Conservation (phyloP, 2,888 invertebrate genomes). For the Drosophila anomalata region DNA sequence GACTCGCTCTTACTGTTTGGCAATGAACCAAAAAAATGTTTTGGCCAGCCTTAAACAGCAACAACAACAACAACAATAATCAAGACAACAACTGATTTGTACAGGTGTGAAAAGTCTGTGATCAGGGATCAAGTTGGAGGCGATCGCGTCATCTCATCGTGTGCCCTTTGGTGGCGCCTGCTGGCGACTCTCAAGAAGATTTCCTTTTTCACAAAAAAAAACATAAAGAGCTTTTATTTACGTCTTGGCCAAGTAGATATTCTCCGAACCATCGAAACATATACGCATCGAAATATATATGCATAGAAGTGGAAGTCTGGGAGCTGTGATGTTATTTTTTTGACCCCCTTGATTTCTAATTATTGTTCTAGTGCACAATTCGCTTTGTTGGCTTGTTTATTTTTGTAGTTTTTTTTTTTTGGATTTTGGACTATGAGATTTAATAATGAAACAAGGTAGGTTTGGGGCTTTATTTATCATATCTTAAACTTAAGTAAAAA, state of each 20-base stretch:
- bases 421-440: conserved; percentile 8
- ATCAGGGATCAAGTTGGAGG: conserved; percentile 53
- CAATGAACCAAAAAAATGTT: conserved; percentile 70
- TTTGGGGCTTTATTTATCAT: not conserved
- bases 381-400: conserved; percentile 45
- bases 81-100: conserved; percentile 50
- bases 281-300: not conserved
- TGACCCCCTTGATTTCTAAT: conserved; percentile 10
- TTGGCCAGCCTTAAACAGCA: conserved; percentile 37
- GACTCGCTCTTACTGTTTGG: conserved; percentile 58
- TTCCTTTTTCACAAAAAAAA: not conserved
- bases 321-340: conserved; percentile 8
- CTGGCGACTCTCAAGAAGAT: conserved; percentile 20
- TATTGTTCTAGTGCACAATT: conserved; percentile 37
- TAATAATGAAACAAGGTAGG: not conserved
- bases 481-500: not conserved
- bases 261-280: conserved; percentile 13
- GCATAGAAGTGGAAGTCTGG: conserved; percentile 10
- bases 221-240: conserved; percentile 12
- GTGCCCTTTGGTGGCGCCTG: conserved; percentile 47
- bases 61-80: conserved; percentile 34
- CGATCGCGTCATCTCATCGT: conserved; percentile 27
- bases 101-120: conserved; percentile 79
- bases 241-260: conserved; percentile 14
- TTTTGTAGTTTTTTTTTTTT: conserved; percentile 27